Base-by-base conservation (phyloP, 2,113 vertebrate genomes). In the Mesitornis unicolor region DNA sequence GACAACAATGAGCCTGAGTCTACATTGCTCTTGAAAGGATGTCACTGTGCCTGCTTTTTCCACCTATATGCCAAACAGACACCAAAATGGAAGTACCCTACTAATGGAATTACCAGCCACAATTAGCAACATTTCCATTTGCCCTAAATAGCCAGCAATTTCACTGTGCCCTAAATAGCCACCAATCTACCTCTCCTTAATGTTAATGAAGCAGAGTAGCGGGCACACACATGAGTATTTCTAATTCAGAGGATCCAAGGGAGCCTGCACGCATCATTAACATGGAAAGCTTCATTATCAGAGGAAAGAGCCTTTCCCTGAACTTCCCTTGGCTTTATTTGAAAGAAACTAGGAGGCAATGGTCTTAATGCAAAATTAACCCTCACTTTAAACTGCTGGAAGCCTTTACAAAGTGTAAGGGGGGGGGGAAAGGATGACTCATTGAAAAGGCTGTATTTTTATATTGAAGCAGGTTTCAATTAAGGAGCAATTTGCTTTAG, bases 111-210 rank as follows among this genome's bases (percentile, higher is more conserved):
- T 96, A 93, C 97, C 96, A 97, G 88, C 91, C 93, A 98, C 97
- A 98, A 98, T 98, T 98, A 98, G 97, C 94, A 98, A 93, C 88
- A 79, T 98, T 98, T 98, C 97, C 89, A n/a, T 96, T 97, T 98
- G 98, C 97, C 97, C 98, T 98, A 98, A 98, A 98, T 98, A 98
- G 98, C 97, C 98, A 98, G 96, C 61, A 92, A 97, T 98, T 97
- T 97, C 97, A 97, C 96, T 45, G 88, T 98, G 98, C 97, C 98
- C 98, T 98, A 98, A 98, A 98, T 98, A 98, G 98, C 97, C 98
- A 98, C 98, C 98, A 98, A 97, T 98, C 98, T 98, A 97, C 97
- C 97, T 97, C 97, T 98, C 94, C 95, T 98, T 97, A 98, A 98
- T 98, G 98, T 92, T 98, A 98, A 98, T 98, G 98, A 97, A 98